Evolutionary conservation across 2,113 vertebrate genomes (phyloP).

Genomic region (Tor tambroides): DNA sequence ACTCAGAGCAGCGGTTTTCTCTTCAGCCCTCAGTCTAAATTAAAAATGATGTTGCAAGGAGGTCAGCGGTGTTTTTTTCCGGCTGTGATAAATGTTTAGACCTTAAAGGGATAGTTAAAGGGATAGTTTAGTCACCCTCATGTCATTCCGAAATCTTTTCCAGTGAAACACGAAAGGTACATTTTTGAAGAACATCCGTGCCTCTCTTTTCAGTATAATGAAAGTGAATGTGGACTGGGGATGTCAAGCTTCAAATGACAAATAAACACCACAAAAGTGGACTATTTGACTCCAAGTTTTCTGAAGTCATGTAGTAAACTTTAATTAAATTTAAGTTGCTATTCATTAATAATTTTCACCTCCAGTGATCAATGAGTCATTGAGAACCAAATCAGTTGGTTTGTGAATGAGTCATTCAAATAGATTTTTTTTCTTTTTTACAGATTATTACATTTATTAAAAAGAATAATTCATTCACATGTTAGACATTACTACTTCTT

Average conservation of each 20-base stretch:
- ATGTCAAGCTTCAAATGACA: background rate
- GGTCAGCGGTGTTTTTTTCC: slow-evolving; percentile 21
- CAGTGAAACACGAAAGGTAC: background rate
- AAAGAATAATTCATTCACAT: background rate
- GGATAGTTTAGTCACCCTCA: background rate
- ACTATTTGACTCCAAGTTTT: background rate
- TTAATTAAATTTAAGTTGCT: background rate
- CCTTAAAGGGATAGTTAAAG: background rate
- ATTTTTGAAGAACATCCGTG: background rate
- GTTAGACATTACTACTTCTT: background rate
- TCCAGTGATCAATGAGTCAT: background rate
- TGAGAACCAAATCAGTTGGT: background rate
- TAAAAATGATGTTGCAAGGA: slow-evolving; percentile 1
- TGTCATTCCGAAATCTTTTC: background rate
- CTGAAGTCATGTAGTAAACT: background rate
- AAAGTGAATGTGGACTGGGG: background rate
- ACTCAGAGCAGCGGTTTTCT: slow-evolving; percentile 7
- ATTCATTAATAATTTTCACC: too few species aligned
- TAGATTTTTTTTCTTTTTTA: too few species aligned
- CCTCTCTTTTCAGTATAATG: background rate
- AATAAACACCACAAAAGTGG: background rate
- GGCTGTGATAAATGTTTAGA: slow-evolving; percentile 1
- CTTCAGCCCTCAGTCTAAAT: background rate
- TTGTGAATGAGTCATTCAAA: background rate
- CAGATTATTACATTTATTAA: background rate